Conservation (phyloP, 2,888 invertebrate genomes). For the Gibbula magus region DNA sequence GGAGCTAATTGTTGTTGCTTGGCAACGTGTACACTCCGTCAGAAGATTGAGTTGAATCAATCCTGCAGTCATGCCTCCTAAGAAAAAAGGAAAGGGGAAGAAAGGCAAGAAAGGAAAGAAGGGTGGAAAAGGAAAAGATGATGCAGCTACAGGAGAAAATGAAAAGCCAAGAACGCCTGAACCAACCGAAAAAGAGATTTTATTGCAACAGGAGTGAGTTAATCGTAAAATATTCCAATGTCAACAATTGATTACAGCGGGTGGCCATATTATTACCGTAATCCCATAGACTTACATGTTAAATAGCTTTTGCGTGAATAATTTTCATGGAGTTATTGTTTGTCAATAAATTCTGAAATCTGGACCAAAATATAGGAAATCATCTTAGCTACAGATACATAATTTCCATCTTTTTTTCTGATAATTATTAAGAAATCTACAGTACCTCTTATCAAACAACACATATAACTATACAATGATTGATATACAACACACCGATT, state of each 20-base stretch:
- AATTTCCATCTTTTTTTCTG: too few relatives aligned
- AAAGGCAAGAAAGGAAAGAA: constrained; percentile 63
- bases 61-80: constrained; percentile 62
- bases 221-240: neutral
- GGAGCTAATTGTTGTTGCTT: neutral
- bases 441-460: too few relatives aligned
- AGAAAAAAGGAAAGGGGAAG: constrained; percentile 58
- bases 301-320: too few relatives aligned
- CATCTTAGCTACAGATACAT: too few relatives aligned
- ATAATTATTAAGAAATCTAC: too few relatives aligned
- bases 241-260: neutral
- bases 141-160: constrained; percentile 44
- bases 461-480: too few relatives aligned
- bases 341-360: too few relatives aligned
- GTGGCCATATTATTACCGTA: too few relatives aligned
- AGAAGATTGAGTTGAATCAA: neutral
- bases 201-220: constrained; percentile 71
- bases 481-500: too few relatives aligned
- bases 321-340: too few relatives aligned
- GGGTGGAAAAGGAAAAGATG: constrained; percentile 54
- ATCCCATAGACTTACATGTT: too few relatives aligned
- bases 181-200: constrained; percentile 68
- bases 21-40: neutral
- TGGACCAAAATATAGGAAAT: too few relatives aligned
- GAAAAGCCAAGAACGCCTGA: constrained; percentile 59